Conservation (phyloP, 2,888 invertebrate genomes). For the Euplagia quadripunctaria region DNA sequence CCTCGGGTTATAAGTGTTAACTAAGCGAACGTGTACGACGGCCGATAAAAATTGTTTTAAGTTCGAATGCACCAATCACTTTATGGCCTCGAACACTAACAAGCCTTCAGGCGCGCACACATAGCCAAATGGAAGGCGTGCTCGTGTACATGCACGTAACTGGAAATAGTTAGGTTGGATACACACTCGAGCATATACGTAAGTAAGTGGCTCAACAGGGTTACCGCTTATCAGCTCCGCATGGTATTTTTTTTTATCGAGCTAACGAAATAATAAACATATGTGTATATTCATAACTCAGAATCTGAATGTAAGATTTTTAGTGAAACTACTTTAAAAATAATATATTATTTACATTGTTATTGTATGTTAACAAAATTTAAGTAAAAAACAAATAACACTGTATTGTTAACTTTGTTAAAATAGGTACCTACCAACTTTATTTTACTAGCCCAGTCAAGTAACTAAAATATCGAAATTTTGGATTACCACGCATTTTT, state of each 20-base stretch:
- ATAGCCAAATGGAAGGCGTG: constrained; percentile 70
- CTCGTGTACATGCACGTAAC: constrained; percentile 70
- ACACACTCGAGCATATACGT: constrained; percentile 62
- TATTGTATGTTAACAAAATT: too few species aligned
- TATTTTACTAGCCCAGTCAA: too few species aligned
- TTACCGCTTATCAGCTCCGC: constrained; percentile 29
- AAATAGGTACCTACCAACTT: too few species aligned
- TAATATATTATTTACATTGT: too few species aligned
- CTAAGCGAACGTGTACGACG: constrained; percentile 57
- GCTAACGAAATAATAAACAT: too few species aligned
- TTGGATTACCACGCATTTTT: too few species aligned
- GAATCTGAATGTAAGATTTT: too few species aligned
- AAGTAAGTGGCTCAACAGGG: constrained; percentile 56
- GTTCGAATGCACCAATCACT: constrained; percentile 69
- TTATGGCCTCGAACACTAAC: constrained; percentile 78
- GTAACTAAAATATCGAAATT: too few species aligned
- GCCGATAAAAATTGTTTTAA: constrained; percentile 60
- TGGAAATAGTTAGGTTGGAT: constrained; percentile 63
- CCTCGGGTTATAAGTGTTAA: constrained; percentile 61
- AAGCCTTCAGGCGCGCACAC: constrained; percentile 62
- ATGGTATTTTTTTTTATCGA: neutral
- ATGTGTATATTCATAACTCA: too few species aligned
- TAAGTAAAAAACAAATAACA: too few species aligned
- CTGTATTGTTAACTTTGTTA: too few species aligned
- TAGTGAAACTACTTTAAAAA: too few species aligned